phyloP scores from a whole-genome alignment of 64 coral and sea anemone species.

The Pocillopora verrucosa region DNA sequence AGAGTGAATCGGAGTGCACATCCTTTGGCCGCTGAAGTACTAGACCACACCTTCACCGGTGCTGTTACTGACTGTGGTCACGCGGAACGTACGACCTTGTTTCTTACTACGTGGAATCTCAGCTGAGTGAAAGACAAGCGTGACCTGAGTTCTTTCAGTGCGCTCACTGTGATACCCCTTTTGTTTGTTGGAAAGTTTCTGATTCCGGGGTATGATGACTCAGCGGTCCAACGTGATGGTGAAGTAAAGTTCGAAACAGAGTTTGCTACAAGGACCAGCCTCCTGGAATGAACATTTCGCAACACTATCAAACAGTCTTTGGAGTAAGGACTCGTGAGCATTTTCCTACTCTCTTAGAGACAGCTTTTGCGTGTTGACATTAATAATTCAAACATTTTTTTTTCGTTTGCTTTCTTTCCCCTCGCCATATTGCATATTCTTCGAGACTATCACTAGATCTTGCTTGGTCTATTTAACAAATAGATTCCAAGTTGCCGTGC shows the following conservation, averaged over 20 bases:
- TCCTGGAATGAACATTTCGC: background rate
- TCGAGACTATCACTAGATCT: too few species aligned
- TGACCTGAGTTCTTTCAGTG: background rate
- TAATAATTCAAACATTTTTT: too few species aligned
- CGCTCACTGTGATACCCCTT: background rate
- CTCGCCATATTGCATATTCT: too few species aligned
- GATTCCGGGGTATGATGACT: constrained; percentile 6
- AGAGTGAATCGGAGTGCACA: background rate
- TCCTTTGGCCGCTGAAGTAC: background rate
- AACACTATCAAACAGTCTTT: background rate
- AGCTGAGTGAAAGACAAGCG: constrained; percentile 32
- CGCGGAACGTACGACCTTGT: background rate
- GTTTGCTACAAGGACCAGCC: background rate
- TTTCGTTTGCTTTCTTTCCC: too few species aligned
- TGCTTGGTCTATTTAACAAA: too few species aligned
- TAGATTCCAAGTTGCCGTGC: too few species aligned
- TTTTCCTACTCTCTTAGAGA: too few species aligned
- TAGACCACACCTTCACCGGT: constrained; percentile 2
- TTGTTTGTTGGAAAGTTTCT: constrained; percentile 11
- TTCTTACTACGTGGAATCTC: constrained; percentile 18
- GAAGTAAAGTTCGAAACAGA: background rate
- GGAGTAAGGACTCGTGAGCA: too few species aligned
- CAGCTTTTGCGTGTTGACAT: too few species aligned
- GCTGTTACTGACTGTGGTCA: background rate
- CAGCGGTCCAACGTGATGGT: background rate